Evolutionary conservation across 2,113 vertebrate species (phyloP).

Genomic region (Cercopithecus mona): DNA sequence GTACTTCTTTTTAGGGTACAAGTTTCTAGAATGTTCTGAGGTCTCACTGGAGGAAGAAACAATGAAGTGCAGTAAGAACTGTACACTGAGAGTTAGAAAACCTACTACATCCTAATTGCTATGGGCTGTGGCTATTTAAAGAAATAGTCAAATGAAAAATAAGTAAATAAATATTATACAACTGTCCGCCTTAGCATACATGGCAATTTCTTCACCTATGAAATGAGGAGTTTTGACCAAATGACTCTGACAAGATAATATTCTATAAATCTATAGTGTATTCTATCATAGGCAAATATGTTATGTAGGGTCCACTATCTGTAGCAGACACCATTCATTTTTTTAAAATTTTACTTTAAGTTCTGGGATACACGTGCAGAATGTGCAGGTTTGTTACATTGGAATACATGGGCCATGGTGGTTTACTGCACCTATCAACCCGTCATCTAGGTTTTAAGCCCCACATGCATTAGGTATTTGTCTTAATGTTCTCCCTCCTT

Average conservation of each 20-base stretch:
- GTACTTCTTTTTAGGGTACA: neutral
- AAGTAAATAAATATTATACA: neutral
- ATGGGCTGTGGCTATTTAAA: neutral
- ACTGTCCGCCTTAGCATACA: neutral
- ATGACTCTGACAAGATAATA: neutral
- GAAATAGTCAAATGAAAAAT: slow-evolving; percentile 1
- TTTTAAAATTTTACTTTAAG: no score
- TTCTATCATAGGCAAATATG: neutral
- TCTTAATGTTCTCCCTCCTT: no score
- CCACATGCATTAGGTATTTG: no score
- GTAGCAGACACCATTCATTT: neutral
- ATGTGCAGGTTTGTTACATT: no score
- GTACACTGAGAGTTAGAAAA: neutral
- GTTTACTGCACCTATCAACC: no score
- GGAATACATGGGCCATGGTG: no score
- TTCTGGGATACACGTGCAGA: no score
- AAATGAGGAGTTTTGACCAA: neutral
- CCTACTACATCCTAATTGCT: neutral
- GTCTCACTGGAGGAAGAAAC: neutral
- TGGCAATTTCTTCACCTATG: neutral
- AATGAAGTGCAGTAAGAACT: neutral
- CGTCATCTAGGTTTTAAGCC: no score
- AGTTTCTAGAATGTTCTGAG: slow-evolving; percentile 24
- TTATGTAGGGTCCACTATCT: neutral
- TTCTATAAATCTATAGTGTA: neutral